Evolutionary conservation across 2,888 invertebrate species (phyloP), one percentile per base, ranked within the genome.

Genomic region (Limenitis camilla): DNA sequence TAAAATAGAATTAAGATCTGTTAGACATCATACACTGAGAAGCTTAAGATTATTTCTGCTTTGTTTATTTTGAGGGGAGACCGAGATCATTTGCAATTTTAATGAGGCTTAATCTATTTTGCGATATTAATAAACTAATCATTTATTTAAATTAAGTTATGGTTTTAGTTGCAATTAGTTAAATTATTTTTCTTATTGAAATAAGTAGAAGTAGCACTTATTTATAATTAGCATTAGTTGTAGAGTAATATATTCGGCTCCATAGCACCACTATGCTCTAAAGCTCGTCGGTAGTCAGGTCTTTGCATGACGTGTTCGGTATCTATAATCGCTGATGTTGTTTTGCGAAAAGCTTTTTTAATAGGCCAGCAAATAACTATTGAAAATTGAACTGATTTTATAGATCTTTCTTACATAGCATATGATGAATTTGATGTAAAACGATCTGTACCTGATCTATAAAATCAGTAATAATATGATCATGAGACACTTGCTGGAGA

Each of bases 211-310:
- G 35, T 36, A 36, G 29, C n/a, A 36, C 42, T 56, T 53, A 46
- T 39, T 39, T 40, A 42, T 54, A 51, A 44, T 49, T 63, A 61
- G 61, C 56, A 43, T 52, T 61, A 62, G 49, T 49, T 35, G 36
- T 66, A 69, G 66, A 66, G 58, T 61, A 66, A 66, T 61, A 53
- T 67, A 65, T 67, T 74, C 72, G 84, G 83, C 83, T 83, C 85
- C 84, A 84, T 83, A 71, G 81, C 84, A 84, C 85, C 85, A 85
- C 85, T 84, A 74, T 81, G 83, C 81, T 82, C 76, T 79, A 64
- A 76, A 68, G 83, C 81, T 82, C 79, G 76, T 69, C 69, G 69
- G 66, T 75, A 71, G 71, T 68, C 59, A 69, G 67, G 70, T 61
- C 67, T 56, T 58, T 74, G 78, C 78, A 77, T 78, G 69, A 50